Percentiles rank a stretch among this genome's conserved stretches.
These are phyloP conservation scores for Psilopsiagon aurifrons DNA, from an alignment of 2,113 vertebrate species.

Conservation along the genomic window DNA sequence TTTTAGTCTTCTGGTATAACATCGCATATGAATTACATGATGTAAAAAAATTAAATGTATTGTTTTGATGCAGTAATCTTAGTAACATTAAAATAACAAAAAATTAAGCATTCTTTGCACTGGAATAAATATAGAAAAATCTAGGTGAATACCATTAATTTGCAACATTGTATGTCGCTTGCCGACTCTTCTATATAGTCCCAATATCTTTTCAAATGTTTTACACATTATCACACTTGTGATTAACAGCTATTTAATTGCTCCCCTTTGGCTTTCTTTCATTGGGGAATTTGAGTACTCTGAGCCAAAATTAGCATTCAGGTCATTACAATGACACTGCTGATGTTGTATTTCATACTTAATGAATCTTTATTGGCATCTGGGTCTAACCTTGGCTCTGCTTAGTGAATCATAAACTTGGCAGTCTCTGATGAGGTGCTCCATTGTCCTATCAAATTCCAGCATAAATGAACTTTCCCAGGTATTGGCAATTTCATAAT, in stretches of 20 bases:
- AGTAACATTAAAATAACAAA: background rate
- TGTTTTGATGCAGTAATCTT: background rate
- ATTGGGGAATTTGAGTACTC: conserved; percentile 29
- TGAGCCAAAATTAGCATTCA: conserved; percentile 34
- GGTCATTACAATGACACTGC: conserved; percentile 78
- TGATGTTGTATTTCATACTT: conserved; percentile 72
- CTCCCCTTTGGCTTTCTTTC: conserved; percentile 2
- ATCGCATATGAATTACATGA: background rate
- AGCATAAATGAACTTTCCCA: background rate
- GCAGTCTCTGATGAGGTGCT: background rate
- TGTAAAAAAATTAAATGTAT: background rate
- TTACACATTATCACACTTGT: background rate
- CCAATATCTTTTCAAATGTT: background rate
- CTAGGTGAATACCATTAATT: background rate
- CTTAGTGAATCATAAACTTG: conserved; percentile 64
- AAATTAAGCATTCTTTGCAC: background rate
- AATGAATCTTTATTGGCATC: conserved; percentile 78
- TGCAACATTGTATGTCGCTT: background rate
- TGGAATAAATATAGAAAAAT: background rate
- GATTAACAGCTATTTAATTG: conserved; percentile 32
- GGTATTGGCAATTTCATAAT: background rate
- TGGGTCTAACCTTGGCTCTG: conserved; percentile 71
- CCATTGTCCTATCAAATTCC: background rate
- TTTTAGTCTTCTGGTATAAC: background rate
- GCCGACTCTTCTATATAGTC: background rate